phyloP scores from a whole-genome alignment of 2,888 invertebrate species.

The Megamerina dolium region DNA sequence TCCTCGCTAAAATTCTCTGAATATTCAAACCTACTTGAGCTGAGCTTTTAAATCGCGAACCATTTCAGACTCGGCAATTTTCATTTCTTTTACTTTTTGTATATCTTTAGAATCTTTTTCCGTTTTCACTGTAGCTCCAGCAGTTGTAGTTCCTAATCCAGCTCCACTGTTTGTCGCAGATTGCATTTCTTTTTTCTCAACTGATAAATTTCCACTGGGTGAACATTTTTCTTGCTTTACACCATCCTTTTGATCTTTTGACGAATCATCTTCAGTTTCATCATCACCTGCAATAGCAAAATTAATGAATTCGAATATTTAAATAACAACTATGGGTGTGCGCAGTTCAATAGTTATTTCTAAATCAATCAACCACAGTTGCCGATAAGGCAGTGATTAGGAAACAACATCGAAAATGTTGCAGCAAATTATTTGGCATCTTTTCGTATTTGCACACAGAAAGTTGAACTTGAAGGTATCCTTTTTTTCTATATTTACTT shows the following conservation, averaged over 20 bases:
- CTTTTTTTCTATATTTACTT: too few species aligned
- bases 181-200: constrained; percentile 58
- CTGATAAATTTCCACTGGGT: constrained; percentile 43
- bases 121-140: constrained; percentile 51
- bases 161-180: constrained; percentile 52
- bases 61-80: constrained; percentile 58
- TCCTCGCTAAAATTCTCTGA: neutral
- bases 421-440: too few species aligned
- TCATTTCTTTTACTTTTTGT: constrained; percentile 59
- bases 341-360: too few species aligned
- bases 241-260: constrained; percentile 44
- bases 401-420: too few species aligned
- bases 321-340: too few species aligned
- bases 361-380: too few species aligned
- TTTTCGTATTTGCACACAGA: too few species aligned
- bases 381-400: too few species aligned
- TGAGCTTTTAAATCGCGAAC: constrained; percentile 76
- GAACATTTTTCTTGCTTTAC: constrained; percentile 52
- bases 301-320: too few species aligned
- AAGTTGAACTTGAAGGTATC: too few species aligned
- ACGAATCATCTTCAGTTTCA: constrained; percentile 41
- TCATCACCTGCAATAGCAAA: constrained; percentile 32
- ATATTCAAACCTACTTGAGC: constrained; percentile 65
- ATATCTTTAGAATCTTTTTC: constrained; percentile 60
- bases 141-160: constrained; percentile 13